Evolutionary conservation across 2,888 invertebrate genomes (phyloP).

Genomic region (Megastigmus dorsalis): DNA sequence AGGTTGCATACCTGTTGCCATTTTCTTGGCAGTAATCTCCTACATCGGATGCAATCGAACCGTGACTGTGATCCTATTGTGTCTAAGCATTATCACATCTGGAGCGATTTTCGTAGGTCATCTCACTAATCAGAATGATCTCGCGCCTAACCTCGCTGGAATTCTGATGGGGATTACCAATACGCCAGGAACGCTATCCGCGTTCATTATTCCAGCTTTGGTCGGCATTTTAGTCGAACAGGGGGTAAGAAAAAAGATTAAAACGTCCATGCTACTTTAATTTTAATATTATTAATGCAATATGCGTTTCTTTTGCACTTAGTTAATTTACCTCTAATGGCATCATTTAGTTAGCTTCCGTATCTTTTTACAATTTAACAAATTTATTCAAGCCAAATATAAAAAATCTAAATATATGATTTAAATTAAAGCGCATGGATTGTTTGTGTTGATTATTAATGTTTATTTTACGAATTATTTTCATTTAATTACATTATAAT

Average conservation of each 20-base stretch:
- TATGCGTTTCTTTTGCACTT: no score
- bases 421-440: no score
- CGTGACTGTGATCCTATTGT: conserved; percentile 61
- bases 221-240: conserved; percentile 64
- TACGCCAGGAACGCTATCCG: conserved; percentile 70
- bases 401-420: no score
- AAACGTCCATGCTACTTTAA: no score
- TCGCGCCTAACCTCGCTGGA: conserved; percentile 71
- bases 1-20: conserved; percentile 67
- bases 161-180: conserved; percentile 73
- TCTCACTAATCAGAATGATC: conserved; percentile 70
- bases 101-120: conserved; percentile 71
- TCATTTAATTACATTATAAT: no score
- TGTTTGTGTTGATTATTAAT: no score
- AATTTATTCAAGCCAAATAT: no score
- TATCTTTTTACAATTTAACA: no score
- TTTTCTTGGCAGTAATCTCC: conserved; percentile 65
- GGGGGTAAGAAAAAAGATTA: conserved; percentile 63
- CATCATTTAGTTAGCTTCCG: no score
- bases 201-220: conserved; percentile 68
- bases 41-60: conserved; percentile 66
- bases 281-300: no score
- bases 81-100: conserved; percentile 64
- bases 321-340: no score
- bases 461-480: no score